Evolutionary conservation across 2,113 vertebrate genomes (phyloP), one percentile per base, ranked within the genome.

Genomic region (Eurypyga helias): DNA sequence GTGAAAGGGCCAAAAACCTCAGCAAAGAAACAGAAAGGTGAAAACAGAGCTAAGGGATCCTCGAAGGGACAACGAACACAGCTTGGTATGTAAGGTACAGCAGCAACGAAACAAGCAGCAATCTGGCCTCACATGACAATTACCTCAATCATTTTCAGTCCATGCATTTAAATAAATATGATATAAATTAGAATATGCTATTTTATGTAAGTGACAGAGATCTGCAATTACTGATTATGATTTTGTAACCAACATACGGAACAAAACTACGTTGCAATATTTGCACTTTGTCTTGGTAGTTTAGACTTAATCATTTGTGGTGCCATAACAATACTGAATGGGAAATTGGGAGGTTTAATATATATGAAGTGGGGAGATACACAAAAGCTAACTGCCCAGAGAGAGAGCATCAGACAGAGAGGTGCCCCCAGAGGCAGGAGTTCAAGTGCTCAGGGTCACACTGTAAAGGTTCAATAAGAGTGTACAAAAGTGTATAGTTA

Each of bases 1-100:
- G 28, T 9, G 9, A 87, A 97, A 77, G n/a, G 83, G 91, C 13
- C 51, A 71, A 89, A 78, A 73, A 29, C 23, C 13, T 65, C 87
- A 1, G 36, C 62, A 36, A 98, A 98, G 85, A 97, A n/a, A 87
- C 11, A 75, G 41, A 97, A 95, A 52, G 79, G 79, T 91, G 65
- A 52, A 72, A 91, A 14, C 3, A 94, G 91, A 91, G n/a, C 57
- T 25, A 96, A 96, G 61, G 58, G 92, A 52, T 71, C n/a, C 11
- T 51, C 67, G 14, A 97, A 97, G 89, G 71, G 38, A 31, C 98
- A 98, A 97, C 25, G 4, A 41, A 9, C 20, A 26, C 14, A 45
- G 21, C 43, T 66, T 41, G 94, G 96, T 98, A 97, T 5, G 96
- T 96, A 55, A 95, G 17, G 43, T 36, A 69, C 33, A 83, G 52